Evolutionary conservation across 2,797 vertebrate genomes (phyloP), one percentile per base, ranked within the genome.

Genomic region (Merluccius polli): DNA sequence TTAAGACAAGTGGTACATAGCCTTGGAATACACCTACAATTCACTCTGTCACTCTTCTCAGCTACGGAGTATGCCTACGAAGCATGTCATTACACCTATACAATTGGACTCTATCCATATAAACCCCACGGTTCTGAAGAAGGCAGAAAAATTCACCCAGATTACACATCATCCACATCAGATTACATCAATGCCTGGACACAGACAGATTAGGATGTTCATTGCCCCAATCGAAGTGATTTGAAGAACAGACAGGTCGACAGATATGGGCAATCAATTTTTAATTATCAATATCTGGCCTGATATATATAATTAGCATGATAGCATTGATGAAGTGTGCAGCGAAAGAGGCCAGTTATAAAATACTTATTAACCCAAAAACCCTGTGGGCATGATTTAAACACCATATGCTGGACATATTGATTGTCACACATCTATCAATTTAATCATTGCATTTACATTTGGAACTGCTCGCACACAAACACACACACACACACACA

Each of bases 301-400:
- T 65, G 59, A 24, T 27, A 65, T 27, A 65, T 24, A 27, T 65
- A 27, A 65, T 27, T 65, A 27, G 59, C 59, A 65, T 65, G 59
- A 27, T 65, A 27, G 59, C 4, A 11, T 65, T 65, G 59, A 65
- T 27, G 59, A 65, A 27, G 59, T 65, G 59, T 65, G 59, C 10
- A 48, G 59, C 18, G 24, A 65, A 65, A 65, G 59, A 65, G 59
- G 59, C 59, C 59, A 27, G 21, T 59, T 59, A 59, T 59, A 3
- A 5, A 24, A 79, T 76, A 85, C 77, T 44, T 71, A 69, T 73
- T 70, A 65, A 65, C 59, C 10, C 24, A 4, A 65, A 27, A 10
- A 29, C 59, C 59, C 59, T 65, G 59, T 27, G 59, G 59, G 24
- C 59, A 65, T 65, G 24, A 11, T 27, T 27, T 65, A 27, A 12